Base-by-base conservation (phyloP, 1,140 invertebrate genomes). In the Apolygus lucorum region DNA sequence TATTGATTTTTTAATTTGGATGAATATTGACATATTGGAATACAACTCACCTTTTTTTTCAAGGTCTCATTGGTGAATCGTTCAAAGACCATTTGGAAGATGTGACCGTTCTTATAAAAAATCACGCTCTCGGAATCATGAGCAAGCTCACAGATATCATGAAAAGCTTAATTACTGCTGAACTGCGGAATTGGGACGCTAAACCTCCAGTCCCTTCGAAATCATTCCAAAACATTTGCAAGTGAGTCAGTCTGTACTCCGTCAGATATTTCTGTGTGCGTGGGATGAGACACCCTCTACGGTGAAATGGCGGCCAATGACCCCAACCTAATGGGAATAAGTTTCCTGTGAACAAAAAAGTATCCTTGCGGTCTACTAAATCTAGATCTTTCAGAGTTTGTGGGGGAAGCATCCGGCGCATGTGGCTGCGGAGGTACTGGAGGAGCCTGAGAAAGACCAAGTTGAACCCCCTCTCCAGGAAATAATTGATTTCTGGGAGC, bases 201-300 rank as follows among this genome's bases (percentile, higher is more conserved):
- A 90, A 92, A 76, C 93, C 95, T 25, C 95, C 96, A 1, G 90
- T 98, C 73, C 96, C 96, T 28, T 98, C 96, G 1, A 86, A 89
- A 75, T 88, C 89, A 75, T 97, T 99, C 79, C 86, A 92, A 72
- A 90, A 89, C 80, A 92, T 98, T 76, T 95, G 92, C 66, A 84
- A 79, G 82, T 82, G 77, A 74, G 68, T 70, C 42, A 42, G 34
- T 42, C 17, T 42, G n/a, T n/a, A n/a, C n/a, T n/a, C n/a, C n/a
- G n/a, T n/a, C n/a, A n/a, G n/a, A n/a, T n/a, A n/a, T n/a, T n/a
- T n/a, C n/a, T n/a, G n/a, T n/a, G n/a, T n/a, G n/a, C n/a, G n/a
- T n/a, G n/a, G n/a, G n/a, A n/a, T n/a, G n/a, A n/a, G n/a, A n/a
- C n/a, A n/a, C n/a, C n/a, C n/a, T n/a, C n/a, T n/a, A n/a, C n/a